phyloP scores from a whole-genome alignment of 37 sponge, comb jelly and placozoan species.

The Dysidea cf. avara region DNA sequence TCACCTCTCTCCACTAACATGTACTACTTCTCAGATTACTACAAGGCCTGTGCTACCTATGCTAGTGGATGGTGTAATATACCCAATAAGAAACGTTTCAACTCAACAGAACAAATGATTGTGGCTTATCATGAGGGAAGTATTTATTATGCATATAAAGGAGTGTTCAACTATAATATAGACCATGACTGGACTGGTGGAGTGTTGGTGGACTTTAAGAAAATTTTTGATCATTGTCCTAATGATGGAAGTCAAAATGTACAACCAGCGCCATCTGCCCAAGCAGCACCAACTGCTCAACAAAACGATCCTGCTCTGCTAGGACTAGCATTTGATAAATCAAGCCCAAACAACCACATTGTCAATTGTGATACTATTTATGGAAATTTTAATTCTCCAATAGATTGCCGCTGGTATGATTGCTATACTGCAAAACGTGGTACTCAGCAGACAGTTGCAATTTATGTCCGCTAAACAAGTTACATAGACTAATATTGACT shows the following conservation, averaged over 20 bases:
- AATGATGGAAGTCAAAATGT: not conserved
- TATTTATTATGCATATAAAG: constrained; percentile 19
- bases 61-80: constrained; percentile 30
- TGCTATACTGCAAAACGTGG: too few species aligned
- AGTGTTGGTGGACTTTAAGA: constrained; percentile 16
- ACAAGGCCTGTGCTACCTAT: constrained; percentile 1
- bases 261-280: constrained; percentile 22
- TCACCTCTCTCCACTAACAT: constrained; percentile 18
- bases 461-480: too few species aligned
- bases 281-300: not conserved
- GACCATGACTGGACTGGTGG: constrained; percentile 35
- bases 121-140: constrained; percentile 16
- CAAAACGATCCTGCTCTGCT: not conserved
- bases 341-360: not conserved
- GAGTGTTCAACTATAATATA: constrained; percentile 32
- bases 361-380: constrained; percentile 6
- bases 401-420: too few species aligned
- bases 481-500: too few species aligned
- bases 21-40: constrained; percentile 26
- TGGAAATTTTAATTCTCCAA: too few species aligned
- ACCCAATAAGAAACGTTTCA: constrained; percentile 22
- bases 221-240: constrained; percentile 7
- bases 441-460: too few species aligned
- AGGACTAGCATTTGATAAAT: constrained; percentile 24
- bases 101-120: constrained; percentile 29